Conservation (phyloP, 2,113 vertebrate genomes). For the Ictalurus furcatus region DNA sequence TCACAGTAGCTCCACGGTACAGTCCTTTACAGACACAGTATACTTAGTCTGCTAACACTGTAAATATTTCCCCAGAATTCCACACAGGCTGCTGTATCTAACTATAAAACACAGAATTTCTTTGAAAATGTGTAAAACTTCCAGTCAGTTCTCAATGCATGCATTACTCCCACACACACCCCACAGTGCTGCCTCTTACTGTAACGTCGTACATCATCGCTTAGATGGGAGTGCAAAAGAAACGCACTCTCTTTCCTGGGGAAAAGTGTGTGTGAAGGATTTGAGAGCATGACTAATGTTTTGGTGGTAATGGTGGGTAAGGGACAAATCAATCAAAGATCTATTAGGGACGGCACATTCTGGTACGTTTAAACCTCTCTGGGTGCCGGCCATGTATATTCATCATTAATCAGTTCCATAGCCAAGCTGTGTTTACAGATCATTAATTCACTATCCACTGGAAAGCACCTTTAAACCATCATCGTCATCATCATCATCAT, state of each 20-base stretch:
- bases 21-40: neutral
- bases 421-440: slow-evolving; percentile 10
- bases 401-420: slow-evolving; percentile 17
- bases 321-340: slow-evolving; percentile 16
- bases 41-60: neutral
- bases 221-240: neutral
- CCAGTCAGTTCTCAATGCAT: neutral
- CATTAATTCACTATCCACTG: neutral
- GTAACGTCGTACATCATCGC: neutral
- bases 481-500: neutral
- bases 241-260: neutral
- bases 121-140: neutral
- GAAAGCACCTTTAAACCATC: slow-evolving; percentile 6
- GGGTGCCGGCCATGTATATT: slow-evolving; percentile 6
- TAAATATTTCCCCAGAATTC: neutral
- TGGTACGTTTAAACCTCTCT: neutral
- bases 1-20: neutral
- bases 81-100: neutral
- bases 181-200: neutral
- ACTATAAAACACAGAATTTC: neutral
- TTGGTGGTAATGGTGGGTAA: slow-evolving; percentile 1
- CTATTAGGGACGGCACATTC: neutral
- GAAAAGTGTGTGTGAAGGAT: neutral
- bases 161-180: neutral
- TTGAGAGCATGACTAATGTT: slow-evolving; percentile 7